Percentiles rank a stretch among this genome's conserved stretches.
Conservation (phyloP, 2,113 vertebrate species). For the Bombycilla garrulus region DNA sequence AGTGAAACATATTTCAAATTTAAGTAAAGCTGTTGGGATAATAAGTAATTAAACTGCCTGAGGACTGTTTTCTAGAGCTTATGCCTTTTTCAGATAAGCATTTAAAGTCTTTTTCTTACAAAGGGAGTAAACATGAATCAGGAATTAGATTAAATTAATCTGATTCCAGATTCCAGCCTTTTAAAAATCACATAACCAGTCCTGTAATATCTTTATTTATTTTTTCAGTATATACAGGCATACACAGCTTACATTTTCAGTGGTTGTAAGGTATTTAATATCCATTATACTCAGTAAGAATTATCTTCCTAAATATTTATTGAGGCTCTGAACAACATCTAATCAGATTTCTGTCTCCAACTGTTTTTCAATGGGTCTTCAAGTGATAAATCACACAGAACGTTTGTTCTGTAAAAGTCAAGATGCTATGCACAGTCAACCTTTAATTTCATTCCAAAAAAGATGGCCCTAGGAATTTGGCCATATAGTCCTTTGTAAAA, state of each 20-base stretch:
- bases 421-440: neutral
- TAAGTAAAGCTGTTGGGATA: neutral
- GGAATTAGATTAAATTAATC: neutral
- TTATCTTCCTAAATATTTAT: neutral
- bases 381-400: neutral
- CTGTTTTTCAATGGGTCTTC: neutral
- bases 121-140: neutral
- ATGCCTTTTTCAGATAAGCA: neutral
- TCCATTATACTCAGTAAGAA: neutral
- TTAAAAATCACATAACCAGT: neutral
- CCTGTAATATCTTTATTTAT: neutral
- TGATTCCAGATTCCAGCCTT: neutral
- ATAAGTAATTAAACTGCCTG: neutral
- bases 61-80: neutral
- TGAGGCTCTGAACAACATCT: neutral
- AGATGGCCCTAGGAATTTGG: neutral
- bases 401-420: neutral
- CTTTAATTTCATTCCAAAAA: neutral
- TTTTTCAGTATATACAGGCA: neutral
- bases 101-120: neutral
- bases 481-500: neutral
- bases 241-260: neutral
- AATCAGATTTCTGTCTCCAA: conserved; percentile 6
- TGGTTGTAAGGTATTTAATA: neutral
- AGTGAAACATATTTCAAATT: neutral